Percentiles rank a stretch among this genome's conserved stretches.
Conservation (phyloP, 2,797 vertebrate genomes). For the Danio jaintianensis region DNA sequence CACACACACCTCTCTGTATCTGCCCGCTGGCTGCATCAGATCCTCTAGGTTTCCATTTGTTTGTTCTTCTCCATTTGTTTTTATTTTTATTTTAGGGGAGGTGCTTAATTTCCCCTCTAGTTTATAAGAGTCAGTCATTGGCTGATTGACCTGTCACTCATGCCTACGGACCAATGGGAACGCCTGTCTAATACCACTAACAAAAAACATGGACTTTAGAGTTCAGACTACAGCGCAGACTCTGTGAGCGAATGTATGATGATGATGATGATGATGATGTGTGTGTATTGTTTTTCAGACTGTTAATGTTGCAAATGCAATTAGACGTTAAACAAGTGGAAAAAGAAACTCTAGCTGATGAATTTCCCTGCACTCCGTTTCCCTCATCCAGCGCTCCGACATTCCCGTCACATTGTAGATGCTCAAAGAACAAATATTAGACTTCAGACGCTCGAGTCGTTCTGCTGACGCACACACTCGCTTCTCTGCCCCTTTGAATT, state of each 20-base stretch:
- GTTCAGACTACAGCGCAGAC: constrained; percentile 55
- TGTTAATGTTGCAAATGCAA: constrained; percentile 50
- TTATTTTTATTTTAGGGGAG: constrained; percentile 45
- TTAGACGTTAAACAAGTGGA: not conserved
- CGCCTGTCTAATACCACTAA: constrained; percentile 58
- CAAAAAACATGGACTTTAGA: constrained; percentile 60
- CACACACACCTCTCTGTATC: constrained; percentile 51
- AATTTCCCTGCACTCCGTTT: constrained; percentile 3
- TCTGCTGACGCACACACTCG: constrained; percentile 28
- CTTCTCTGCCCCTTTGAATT: constrained; percentile 40
- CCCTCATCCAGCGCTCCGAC: constrained; percentile 47
- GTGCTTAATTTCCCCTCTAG: constrained; percentile 59
- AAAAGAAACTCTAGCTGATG: not conserved
- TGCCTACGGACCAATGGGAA: constrained; percentile 71
- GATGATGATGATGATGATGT: constrained; percentile 8
- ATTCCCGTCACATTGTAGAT: constrained; percentile 5
- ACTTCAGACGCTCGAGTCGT: constrained; percentile 23
- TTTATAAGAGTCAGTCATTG: constrained; percentile 69
- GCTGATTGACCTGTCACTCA: constrained; percentile 63
- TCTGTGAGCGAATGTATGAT: constrained; percentile 62
- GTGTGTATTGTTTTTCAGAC: constrained; percentile 29
- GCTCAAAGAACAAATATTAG: constrained; percentile 29
- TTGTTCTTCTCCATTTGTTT: constrained; percentile 52
- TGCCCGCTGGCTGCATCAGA: constrained; percentile 71
- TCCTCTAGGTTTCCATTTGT: constrained; percentile 72